Evolutionary conservation across 1,140 invertebrate species (phyloP), one percentile per base, ranked within the genome.

Genomic region (Drosophila malerkotliana): DNA sequence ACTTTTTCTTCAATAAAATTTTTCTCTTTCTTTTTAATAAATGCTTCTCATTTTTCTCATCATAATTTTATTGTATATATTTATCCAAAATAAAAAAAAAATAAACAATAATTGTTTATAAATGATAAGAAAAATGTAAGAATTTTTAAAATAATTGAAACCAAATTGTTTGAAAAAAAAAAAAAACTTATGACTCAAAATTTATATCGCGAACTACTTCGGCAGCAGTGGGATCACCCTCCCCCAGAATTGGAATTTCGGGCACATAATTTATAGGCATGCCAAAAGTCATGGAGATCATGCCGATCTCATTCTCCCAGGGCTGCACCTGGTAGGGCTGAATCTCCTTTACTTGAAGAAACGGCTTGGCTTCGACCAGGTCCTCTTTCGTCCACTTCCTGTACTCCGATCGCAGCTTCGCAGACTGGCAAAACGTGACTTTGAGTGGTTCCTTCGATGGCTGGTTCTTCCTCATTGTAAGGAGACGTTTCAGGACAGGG

Each of bases 281-380:
- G 4, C 67, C 67, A 14, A 84, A 84, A 1, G 24, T 56, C 81
- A 84, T 73, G 24, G 41, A 64, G 4, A 84, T 64, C 9, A 60
- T 57, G 8, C 72, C 81, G 21, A 14, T 1, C 6, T 57, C 32
- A 12, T 63, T 60, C 9, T 28, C 34, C 76, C 80, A 67, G 5
- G 9, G 45, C 7, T 34, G 2, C 8, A 9, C 12, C 4, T 41
- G 30, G 0, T 49, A 8, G 0, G 41, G 52, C 9, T 63, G 1
- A 15, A 77, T 5, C 41, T 84, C 80, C 6, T 12, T 37, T 7
- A 84, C 37, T 18, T 56, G 12, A 4, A 84, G 15, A 55, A 47
- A 80, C n/a, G 32, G 24, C 24, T 12, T 28, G 8, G 34, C 32
- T 1, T 6, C 4, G 28, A 37, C 10, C 1, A 34, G 21, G 0